These are phyloP conservation scores for Apomyelois bistriatella DNA, from an alignment of 2,888 invertebrate genomes.

Conservation along the genomic window DNA sequence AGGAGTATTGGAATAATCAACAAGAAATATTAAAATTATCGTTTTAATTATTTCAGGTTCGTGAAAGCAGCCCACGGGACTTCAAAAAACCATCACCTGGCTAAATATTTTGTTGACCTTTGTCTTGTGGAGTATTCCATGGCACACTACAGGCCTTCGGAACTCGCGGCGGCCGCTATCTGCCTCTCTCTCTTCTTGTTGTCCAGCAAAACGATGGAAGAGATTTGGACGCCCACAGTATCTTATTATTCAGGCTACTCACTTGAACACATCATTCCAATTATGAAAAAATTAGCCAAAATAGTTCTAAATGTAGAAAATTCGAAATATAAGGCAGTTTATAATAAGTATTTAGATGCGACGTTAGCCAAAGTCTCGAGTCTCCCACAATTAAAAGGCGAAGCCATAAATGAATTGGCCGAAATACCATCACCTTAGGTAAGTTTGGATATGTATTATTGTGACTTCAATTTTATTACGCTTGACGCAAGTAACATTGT, in stretches of 20 bases:
- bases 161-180: slow-evolving; percentile 89
- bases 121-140: slow-evolving; percentile 89
- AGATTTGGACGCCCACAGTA: slow-evolving; percentile 87
- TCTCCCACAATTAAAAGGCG: slow-evolving; percentile 81
- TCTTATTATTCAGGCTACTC: slow-evolving; percentile 88
- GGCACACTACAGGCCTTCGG: slow-evolving; percentile 89
- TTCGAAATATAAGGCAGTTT: slow-evolving; percentile 85
- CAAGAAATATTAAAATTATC: too few relatives aligned
- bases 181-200: slow-evolving; percentile 84
- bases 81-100: slow-evolving; percentile 85
- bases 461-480: slow-evolving; percentile 21
- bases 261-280: slow-evolving; percentile 83
- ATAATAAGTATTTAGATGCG: slow-evolving; percentile 81
- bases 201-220: slow-evolving; percentile 67
- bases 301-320: slow-evolving; percentile 84
- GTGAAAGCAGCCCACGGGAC: slow-evolving; percentile 81
- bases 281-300: slow-evolving; percentile 84
- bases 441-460: slow-evolving; percentile 16
- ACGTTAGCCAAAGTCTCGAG: slow-evolving; percentile 83
- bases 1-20: neutral
- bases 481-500: slow-evolving; percentile 20
- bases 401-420: slow-evolving; percentile 48
- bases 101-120: slow-evolving; percentile 95
- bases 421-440: slow-evolving; percentile 27
- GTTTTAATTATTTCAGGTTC: slow-evolving; percentile 59